Conservation (phyloP, 2,797 vertebrate species). For the Merluccius polli region DNA sequence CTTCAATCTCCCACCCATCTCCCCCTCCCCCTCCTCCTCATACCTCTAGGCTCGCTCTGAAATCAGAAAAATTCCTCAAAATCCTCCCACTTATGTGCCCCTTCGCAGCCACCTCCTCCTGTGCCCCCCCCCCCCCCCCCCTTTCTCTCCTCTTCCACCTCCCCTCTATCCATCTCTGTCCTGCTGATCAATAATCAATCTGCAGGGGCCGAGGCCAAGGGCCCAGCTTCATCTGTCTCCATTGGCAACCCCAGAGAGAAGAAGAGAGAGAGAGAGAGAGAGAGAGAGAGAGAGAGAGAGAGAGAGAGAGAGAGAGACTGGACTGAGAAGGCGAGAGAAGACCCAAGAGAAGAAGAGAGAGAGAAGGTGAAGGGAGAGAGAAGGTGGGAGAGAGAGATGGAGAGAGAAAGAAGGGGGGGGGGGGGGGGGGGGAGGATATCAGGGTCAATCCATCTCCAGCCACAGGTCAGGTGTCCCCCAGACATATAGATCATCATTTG, state of each 20-base stretch:
- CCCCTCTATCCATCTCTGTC: conserved; percentile 79
- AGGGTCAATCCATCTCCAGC: conserved; percentile 70
- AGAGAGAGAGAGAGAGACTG: conserved; percentile 1
- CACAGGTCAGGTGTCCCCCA: conserved; percentile 61
- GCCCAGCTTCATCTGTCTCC: conserved; percentile 72
- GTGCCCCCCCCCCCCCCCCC: conserved; percentile 29
- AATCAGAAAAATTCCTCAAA: conserved; percentile 61
- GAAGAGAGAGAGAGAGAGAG: conserved; percentile 6
- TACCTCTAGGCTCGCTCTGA: conserved; percentile 27
- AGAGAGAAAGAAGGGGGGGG: conserved; percentile 10
- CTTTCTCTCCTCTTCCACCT: conserved; percentile 51
- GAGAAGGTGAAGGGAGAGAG: neutral
- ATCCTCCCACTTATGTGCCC: conserved; percentile 50
- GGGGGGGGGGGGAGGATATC: conserved; percentile 44
- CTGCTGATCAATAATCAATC: conserved; percentile 84
- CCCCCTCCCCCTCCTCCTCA: conserved; percentile 9
- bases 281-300: conserved; percentile 35
- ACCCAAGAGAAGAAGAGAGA: neutral
- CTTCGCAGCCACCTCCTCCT: conserved; percentile 3
- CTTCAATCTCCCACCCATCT: neutral
- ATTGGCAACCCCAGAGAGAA: conserved; percentile 47
- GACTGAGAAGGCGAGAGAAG: conserved; percentile 22
- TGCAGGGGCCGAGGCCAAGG: conserved; percentile 67
- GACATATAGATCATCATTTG: conserved; percentile 82
- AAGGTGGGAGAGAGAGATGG: neutral